Evolutionary conservation across 2,797 vertebrate species (phyloP).

Genomic region (Spea hammondii): DNA sequence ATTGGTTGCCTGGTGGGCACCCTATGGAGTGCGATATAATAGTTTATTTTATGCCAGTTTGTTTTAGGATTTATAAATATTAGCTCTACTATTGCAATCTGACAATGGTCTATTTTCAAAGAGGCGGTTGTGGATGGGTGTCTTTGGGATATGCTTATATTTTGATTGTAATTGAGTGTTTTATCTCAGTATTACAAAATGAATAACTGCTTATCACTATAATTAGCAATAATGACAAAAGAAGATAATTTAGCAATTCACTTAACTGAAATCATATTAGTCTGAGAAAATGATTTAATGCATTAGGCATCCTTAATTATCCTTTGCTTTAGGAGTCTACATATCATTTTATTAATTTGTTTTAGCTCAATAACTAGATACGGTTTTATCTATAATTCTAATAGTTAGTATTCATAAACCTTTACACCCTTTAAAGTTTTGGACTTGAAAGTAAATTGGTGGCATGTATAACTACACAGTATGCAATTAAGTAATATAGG

Average conservation of each 20-base stretch:
- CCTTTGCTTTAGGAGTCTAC: constrained; percentile 56
- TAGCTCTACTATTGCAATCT: not conserved
- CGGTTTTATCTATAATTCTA: constrained; percentile 53
- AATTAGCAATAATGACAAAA: constrained; percentile 64
- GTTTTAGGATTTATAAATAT: constrained; percentile 4
- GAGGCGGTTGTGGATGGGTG: constrained; percentile 35
- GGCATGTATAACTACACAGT: constrained; percentile 4
- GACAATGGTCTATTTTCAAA: constrained; percentile 10
- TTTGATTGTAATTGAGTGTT: constrained; percentile 59
- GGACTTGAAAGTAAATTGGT: constrained; percentile 13
- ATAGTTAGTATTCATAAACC: constrained; percentile 51
- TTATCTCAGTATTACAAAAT: constrained; percentile 61
- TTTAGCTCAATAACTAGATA: constrained; percentile 59
- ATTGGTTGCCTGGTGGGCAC: not conserved
- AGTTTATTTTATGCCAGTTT: not conserved
- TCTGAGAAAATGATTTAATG: constrained; percentile 58
- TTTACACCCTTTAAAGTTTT: constrained; percentile 23
- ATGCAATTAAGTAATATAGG: not conserved
- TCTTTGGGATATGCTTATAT: constrained; percentile 53
- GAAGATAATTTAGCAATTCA: constrained; percentile 54
- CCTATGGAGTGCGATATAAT: not conserved
- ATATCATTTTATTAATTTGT: constrained; percentile 57
- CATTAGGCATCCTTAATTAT: constrained; percentile 60
- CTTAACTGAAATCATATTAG: constrained; percentile 53
- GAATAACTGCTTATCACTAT: constrained; percentile 54